Conservation (phyloP, 2,888 invertebrate genomes). For the Lepidochitona cinerea region DNA sequence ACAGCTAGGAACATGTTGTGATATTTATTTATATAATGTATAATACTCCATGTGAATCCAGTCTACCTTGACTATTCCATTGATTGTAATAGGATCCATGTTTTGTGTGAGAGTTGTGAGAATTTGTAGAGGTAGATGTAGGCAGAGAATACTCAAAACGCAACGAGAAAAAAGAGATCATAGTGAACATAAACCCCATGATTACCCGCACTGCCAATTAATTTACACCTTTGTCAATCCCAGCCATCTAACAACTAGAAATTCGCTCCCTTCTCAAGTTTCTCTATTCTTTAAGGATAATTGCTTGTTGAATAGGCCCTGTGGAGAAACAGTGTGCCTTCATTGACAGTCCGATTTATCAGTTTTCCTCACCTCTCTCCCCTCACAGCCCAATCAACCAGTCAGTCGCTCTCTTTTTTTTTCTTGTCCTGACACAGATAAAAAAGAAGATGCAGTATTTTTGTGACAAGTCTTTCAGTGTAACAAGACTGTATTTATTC, state of each 20-base stretch:
- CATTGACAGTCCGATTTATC: neutral
- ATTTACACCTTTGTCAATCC: slow-evolving; percentile 6
- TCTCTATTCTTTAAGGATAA: neutral
- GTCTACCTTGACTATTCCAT: no score
- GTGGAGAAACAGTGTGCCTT: neutral
- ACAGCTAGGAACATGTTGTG: no score
- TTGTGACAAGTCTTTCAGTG: no score
- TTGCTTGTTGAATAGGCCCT: neutral
- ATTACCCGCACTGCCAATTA: slow-evolving; percentile 7
- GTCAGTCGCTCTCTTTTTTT: neutral
- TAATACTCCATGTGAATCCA: no score
- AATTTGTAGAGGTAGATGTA: no score
- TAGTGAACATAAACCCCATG: slow-evolving; percentile 3
- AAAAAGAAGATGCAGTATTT: no score
- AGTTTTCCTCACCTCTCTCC: neutral
- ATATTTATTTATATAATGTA: no score
- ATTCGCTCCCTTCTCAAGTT: slow-evolving; percentile 2
- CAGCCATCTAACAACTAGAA: neutral
- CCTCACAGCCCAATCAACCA: neutral
- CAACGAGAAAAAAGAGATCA: neutral
- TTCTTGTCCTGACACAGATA: no score
- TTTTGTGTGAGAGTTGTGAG: neutral
- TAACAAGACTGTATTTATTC: no score
- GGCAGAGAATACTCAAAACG: no score
- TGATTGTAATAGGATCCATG: neutral